Conservation (phyloP, 2,797 vertebrate species). For the Trematomus bernacchii region DNA sequence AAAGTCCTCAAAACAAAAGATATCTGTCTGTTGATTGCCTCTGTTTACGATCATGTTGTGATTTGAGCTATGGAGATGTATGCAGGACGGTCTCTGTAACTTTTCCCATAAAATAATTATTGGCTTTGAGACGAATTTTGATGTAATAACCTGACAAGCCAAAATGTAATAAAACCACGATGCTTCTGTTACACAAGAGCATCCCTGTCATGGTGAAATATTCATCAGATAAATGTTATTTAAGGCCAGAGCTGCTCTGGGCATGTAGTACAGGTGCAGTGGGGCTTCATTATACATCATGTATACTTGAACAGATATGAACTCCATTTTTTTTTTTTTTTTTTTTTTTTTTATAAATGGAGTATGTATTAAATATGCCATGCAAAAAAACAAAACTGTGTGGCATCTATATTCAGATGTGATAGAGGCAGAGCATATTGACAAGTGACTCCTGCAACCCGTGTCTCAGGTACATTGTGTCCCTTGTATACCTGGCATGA, state of each 20-base stretch:
- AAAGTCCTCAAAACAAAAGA: conserved; percentile 2
- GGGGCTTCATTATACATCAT: conserved; percentile 15
- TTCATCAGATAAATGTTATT: conserved; percentile 64
- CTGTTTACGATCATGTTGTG: conserved; percentile 8
- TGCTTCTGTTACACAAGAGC: conserved; percentile 39
- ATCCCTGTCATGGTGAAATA: conserved; percentile 59
- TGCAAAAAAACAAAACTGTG: neutral
- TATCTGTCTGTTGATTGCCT: neutral
- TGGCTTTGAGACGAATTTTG: conserved; percentile 38
- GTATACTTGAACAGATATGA: conserved; percentile 15
- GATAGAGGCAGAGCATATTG: neutral
- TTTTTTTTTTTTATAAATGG: neutral
- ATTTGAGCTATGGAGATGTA: conserved; percentile 11
- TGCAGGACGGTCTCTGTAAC: conserved; percentile 41
- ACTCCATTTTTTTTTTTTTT: conserved; percentile 1
- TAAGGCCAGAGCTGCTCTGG: conserved; percentile 50
- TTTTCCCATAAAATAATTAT: conserved; percentile 51
- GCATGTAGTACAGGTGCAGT: conserved; percentile 48
- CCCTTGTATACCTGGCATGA: neutral
- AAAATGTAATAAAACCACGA: conserved; percentile 47
- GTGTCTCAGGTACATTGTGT: conserved; percentile 10
- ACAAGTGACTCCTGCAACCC: neutral
- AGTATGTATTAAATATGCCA: neutral
- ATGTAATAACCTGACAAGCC: conserved; percentile 52
- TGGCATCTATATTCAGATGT: conserved; percentile 5